A percentile compares a stretch with the other conserved stretches of the same genome.
phyloP scores from a whole-genome alignment of 2,888 invertebrate species.

The Antheraea assamensis region DNA sequence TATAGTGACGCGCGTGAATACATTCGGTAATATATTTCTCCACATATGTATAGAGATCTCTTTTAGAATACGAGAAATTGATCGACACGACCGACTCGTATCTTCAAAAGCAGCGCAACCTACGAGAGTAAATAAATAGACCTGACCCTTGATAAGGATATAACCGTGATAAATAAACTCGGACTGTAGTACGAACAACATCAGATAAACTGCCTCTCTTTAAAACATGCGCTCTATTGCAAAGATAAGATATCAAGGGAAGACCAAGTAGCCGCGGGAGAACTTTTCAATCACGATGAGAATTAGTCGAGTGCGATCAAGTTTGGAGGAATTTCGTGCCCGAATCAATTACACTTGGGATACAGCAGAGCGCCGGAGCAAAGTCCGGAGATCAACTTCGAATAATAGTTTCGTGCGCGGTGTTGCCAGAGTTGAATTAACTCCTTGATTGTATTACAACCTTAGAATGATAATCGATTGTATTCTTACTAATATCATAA shows the following conservation, averaged over 20 bases:
- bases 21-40: no score
- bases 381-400: constrained; percentile 42
- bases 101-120: no score
- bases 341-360: constrained; percentile 61
- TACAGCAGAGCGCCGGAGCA: constrained; percentile 44
- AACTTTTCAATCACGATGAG: constrained; percentile 62
- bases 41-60: no score
- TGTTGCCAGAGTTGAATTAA: constrained; percentile 10
- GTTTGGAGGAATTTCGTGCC: constrained; percentile 34
- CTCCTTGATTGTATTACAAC: background rate
- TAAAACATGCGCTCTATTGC: background rate
- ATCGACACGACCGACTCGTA: no score
- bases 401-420: constrained; percentile 32
- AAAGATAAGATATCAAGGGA: background rate
- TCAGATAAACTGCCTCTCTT: background rate
- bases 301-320: constrained; percentile 54
- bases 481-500: no score
- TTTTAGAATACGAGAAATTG: no score
- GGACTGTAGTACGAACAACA: background rate
- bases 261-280: constrained; percentile 22
- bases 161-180: no score
- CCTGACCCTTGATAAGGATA: no score
- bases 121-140: no score
- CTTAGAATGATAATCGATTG: background rate
- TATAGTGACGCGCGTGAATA: no score